Conservation (phyloP, 2,113 vertebrate genomes). For the Saguinus imperator region DNA sequence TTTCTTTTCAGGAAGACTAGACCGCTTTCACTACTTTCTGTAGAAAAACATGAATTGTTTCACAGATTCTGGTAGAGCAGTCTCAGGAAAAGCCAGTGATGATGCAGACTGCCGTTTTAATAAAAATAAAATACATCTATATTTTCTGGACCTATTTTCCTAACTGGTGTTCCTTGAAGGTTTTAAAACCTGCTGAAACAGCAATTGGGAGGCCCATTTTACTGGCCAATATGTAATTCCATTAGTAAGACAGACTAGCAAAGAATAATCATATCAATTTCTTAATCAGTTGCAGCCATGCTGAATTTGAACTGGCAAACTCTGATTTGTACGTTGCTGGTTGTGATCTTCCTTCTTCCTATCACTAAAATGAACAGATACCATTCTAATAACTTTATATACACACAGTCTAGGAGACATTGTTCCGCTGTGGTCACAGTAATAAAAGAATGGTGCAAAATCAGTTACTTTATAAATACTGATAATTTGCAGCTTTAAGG, state of each 20-base stretch:
- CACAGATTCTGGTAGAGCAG: conserved; percentile 25
- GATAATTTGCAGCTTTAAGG: conserved; percentile 84
- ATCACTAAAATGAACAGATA: conserved; percentile 71
- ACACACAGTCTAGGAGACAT: conserved; percentile 75
- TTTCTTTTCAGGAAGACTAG: background rate
- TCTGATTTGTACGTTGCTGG: conserved; percentile 71
- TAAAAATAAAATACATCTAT: conserved; percentile 43
- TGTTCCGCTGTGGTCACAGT: conserved; percentile 83
- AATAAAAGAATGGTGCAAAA: conserved; percentile 86
- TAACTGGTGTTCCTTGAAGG: conserved; percentile 55
- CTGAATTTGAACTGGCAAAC: conserved; percentile 78
- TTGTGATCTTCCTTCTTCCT: conserved; percentile 74
- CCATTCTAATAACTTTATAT: conserved; percentile 72
- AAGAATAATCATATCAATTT: conserved; percentile 77
- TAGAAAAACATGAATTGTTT: conserved; percentile 57
- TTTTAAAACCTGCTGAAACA: conserved; percentile 66
- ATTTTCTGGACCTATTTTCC: conserved; percentile 58
- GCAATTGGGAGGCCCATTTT: conserved; percentile 62
- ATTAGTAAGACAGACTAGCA: conserved; percentile 77
- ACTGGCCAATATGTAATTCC: conserved; percentile 74
- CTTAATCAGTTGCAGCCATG: conserved; percentile 79
- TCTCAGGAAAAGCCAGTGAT: conserved; percentile 42
- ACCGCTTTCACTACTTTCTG: conserved; percentile 20
- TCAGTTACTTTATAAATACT: conserved; percentile 85
- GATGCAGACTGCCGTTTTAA: conserved; percentile 39